A percentile compares a stretch with the other conserved stretches of the same genome.
These are phyloP conservation scores for Lithophane ornitopus DNA, from an alignment of 2,888 invertebrate genomes.

Conservation along the genomic window DNA sequence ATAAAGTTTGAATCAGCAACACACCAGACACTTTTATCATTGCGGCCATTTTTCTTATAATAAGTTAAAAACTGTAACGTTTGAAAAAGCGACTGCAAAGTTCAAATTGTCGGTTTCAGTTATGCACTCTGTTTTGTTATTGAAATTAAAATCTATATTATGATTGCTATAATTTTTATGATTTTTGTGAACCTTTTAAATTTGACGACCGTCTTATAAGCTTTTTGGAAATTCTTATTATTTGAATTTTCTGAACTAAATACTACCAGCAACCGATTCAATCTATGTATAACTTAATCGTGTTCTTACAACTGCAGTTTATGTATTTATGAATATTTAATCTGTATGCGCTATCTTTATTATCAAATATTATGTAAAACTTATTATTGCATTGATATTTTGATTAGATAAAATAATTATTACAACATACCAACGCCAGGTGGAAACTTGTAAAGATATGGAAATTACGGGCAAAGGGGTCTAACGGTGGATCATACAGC, in stretches of 20 bases:
- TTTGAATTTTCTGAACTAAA: too few relatives aligned
- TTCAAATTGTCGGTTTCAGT: too few relatives aligned
- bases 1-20: slow-evolving; percentile 30
- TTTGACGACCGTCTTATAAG: too few relatives aligned
- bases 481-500: too few relatives aligned
- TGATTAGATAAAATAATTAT: slow-evolving; percentile 29
- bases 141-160: too few relatives aligned
- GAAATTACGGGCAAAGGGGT: neutral
- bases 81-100: neutral
- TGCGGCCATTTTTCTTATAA: slow-evolving; percentile 13
- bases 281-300: neutral
- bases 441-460: neutral
- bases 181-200: too few relatives aligned
- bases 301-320: slow-evolving; percentile 9
- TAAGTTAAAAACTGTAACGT: neutral
- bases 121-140: too few relatives aligned
- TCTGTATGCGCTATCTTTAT: slow-evolving; percentile 42
- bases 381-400: slow-evolving; percentile 2
- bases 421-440: neutral
- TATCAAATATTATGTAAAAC: slow-evolving; percentile 38
- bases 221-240: too few relatives aligned
- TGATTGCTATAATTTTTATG: too few relatives aligned
- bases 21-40: slow-evolving; percentile 10
- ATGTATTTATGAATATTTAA: slow-evolving; percentile 42
- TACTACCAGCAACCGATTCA: neutral